Percentiles rank a stretch among this genome's conserved stretches.
These are phyloP conservation scores for Caenorhabditis sp. DNA, from an alignment of 2,888 invertebrate species.

Conservation along the genomic window DNA sequence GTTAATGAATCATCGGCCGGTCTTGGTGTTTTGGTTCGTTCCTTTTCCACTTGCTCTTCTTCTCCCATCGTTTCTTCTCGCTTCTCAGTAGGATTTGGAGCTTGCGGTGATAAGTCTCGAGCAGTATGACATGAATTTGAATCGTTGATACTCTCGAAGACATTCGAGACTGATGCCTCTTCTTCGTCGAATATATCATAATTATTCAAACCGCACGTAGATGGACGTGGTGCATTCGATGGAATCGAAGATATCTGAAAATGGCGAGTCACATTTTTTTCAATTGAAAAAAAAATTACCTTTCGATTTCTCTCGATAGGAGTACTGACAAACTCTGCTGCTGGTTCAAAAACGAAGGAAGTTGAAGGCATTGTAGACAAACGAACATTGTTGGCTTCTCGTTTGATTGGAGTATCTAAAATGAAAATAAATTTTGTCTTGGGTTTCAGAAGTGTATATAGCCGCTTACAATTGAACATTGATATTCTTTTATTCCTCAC, in stretches of 20 bases:
- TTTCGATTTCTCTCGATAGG: slow-evolving; percentile 16
- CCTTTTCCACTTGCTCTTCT: background rate
- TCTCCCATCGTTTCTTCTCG: background rate
- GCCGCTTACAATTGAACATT: slow-evolving; percentile 5
- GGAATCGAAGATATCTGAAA: no score
- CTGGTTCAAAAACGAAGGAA: background rate
- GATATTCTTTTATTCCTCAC: background rate
- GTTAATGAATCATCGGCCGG: slow-evolving; percentile 3
- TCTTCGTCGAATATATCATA: background rate
- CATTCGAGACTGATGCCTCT: background rate
- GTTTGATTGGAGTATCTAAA: slow-evolving; percentile 16
- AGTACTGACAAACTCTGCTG: slow-evolving; percentile 12
- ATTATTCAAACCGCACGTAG: background rate
- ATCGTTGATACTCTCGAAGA: background rate
- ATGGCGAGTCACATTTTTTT: no score
- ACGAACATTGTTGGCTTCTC: background rate
- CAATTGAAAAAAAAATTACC: no score
- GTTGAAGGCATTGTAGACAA: background rate
- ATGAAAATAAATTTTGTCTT: background rate
- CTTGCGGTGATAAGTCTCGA: background rate
- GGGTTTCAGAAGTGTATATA: background rate
- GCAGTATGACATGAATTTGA: background rate
- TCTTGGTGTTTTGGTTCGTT: background rate
- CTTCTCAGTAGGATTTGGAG: background rate
- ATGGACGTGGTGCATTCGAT: no score